Percentiles rank a stretch among this genome's conserved stretches.
Conservation (phyloP, 1,140 invertebrate species). For the Helicoverpa zea region DNA sequence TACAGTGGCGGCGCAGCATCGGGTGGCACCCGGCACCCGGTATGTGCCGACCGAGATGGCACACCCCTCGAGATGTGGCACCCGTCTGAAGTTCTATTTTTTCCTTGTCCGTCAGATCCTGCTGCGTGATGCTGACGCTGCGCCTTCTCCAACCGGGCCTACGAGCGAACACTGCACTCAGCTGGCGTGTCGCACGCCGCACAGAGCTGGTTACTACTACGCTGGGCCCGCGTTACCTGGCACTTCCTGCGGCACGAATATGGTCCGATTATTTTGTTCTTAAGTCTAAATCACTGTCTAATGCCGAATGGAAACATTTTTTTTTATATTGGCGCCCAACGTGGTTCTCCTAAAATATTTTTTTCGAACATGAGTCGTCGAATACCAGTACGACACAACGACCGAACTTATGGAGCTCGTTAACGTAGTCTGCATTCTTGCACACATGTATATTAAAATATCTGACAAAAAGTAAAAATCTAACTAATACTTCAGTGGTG, state of each 20-base stretch:
- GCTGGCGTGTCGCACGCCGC: slow-evolving; percentile 91
- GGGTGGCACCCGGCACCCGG: no score
- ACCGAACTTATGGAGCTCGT: no score
- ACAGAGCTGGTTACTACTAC: slow-evolving; percentile 91
- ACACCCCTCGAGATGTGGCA: no score
- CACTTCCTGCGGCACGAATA: slow-evolving; percentile 89
- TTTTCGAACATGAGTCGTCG: neutral
- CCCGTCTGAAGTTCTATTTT: neutral
- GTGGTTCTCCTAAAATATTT: neutral
- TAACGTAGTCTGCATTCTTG: no score
- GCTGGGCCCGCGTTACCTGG: slow-evolving; percentile 93
- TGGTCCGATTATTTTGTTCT: slow-evolving; percentile 79
- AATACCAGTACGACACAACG: no score
- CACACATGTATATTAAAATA: neutral
- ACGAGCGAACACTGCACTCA: slow-evolving; percentile 88
- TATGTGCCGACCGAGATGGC: no score
- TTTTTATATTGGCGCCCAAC: neutral
- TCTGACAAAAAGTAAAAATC: slow-evolving; percentile 12
- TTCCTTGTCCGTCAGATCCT: slow-evolving; percentile 76
- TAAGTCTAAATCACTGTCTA: neutral
- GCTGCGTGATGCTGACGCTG: slow-evolving; percentile 88
- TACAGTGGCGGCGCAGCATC: no score
- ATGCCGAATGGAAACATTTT: no score
- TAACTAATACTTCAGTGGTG: slow-evolving; percentile 86
- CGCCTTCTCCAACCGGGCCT: slow-evolving; percentile 69